Evolutionary conservation across 2,888 invertebrate genomes (phyloP).

Genomic region (Mimachlamys varia): DNA sequence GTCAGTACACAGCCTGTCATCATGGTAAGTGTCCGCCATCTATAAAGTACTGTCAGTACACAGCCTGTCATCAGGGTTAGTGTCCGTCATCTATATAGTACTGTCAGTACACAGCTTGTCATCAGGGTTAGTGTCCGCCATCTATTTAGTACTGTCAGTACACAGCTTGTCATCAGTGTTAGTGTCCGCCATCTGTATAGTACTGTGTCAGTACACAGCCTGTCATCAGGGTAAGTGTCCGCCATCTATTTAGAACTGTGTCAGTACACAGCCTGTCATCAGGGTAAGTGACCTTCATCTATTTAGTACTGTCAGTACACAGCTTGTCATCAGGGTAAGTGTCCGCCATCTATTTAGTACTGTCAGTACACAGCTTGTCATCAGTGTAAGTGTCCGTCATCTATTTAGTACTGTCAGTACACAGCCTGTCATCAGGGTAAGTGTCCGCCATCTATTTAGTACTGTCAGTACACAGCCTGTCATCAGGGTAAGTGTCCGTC

Average conservation of each 20-base stretch:
- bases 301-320: slow-evolving; percentile 46
- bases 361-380: slow-evolving; percentile 55
- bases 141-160: slow-evolving; percentile 46
- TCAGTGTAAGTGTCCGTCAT: slow-evolving; percentile 45
- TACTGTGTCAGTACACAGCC: slow-evolving; percentile 49
- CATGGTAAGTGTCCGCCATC: slow-evolving; percentile 46
- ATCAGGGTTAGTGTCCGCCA: slow-evolving; percentile 47
- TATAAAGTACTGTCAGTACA: slow-evolving; percentile 45
- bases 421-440: slow-evolving; percentile 56
- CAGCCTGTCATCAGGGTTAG: slow-evolving; percentile 56
- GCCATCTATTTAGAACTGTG: slow-evolving; percentile 32
- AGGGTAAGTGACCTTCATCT: slow-evolving; percentile 46
- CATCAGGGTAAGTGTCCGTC: slow-evolving; percentile 48
- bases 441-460: background rate
- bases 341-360: too few relatives aligned
- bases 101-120: slow-evolving; percentile 55
- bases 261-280: slow-evolving; percentile 52
- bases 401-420: slow-evolving; percentile 45
- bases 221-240: slow-evolving; percentile 53
- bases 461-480: slow-evolving; percentile 55
- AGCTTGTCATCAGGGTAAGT: slow-evolving; percentile 55
- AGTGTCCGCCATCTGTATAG: background rate
- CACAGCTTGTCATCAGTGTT: slow-evolving; percentile 55
- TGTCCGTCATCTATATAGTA: too few relatives aligned
- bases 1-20: slow-evolving; percentile 54